Base-by-base conservation (phyloP, 2,113 vertebrate species). In the Tachysurus vachellii region DNA sequence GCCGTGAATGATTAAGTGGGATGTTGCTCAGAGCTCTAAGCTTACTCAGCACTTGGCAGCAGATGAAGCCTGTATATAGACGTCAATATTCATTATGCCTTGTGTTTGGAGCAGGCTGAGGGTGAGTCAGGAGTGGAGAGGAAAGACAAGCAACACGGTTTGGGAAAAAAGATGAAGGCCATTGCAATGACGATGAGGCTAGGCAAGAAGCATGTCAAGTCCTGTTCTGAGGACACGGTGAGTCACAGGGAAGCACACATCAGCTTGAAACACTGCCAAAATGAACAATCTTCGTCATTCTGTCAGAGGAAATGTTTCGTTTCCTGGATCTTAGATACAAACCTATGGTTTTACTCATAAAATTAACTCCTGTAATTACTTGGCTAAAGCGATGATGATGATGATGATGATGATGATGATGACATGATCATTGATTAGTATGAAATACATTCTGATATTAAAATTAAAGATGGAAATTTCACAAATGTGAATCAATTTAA, bases 111-210 rank as follows among this genome's bases (percentile, higher is more conserved):
- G 96, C 44, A 93, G 59, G 80, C 87, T 83, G 97, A 97, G 50
- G 90, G 89, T 54, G 95, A 97, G 85, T 84, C 91, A 7, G 84
- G 90, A 86, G 91, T 86, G 88, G 96, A 96, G 87, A 91, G 66
- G 86, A 92, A 90, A 89, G 96, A 97, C 80, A 99, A 96, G 94
- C 90, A 93, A n/a, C 95, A 94, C 71, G 92, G 96, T 86, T 87
- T 99, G 88, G 93, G 97, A 23, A 99, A 97, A 94, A 99, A 97
- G 93, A 97, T 99, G 97, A 96, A 97, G 91, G 96, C 94, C 47
- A 99, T 99, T 92, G 98, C 98, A 16, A 93, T 97, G 91, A 99
- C 98, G 76, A 99, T 99, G 90, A 99, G 94, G 95, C 96, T 96
- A 95, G 95, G 95, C 42, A 99, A 95, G 93, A 99, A 98, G 89